Base-by-base conservation (phyloP, 2,113 vertebrate species). In the Loxodonta africana region DNA sequence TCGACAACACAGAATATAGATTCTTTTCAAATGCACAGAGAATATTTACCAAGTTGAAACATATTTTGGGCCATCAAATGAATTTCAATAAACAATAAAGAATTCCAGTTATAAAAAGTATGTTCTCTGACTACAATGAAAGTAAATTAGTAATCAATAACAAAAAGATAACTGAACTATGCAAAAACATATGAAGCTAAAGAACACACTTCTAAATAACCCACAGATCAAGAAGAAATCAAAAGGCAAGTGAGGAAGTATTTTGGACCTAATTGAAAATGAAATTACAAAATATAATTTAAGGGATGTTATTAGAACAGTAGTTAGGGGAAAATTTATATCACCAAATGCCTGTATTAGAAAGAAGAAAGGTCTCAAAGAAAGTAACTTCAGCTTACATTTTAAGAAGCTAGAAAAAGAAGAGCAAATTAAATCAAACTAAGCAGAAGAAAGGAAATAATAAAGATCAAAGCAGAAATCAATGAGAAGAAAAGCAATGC, bases 1-100 rank as follows among this genome's bases (percentile, higher is more conserved):
- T 83, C 37, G 63, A 71, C 48, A 71, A 51, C 10, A 78, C 28
- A 95, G 23, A 82, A 65, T 44, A 91, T n/a, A 28, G 53, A 87
- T 63, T 74, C 51, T 63, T 76, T 83, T 88, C 48, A 88, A 71
- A 11, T 44, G 14, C 23, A 37, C 80, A 80, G 7, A 28, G 8
- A 73, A 48, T 62, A 90, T 51, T 4, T 74, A 84, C 81, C 74
- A 95, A 86, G 30, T 88, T 89, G 88, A 88, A 89, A 84, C 53
- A 92, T 69, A 82, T 87, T 83, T 30, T 1, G 1, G 12, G 26
- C 67, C 63, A 83, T 57, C 53, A 83, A 88, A 87, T 37, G 44
- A 28, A 62, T 76, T 67, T 88, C 30, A 92, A 23, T 83, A 91
- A 74, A 51, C 46, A 67, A 48, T 63, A 57, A 92, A 67, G 6